Base-by-base conservation (phyloP, 1,140 invertebrate species). In the Tigriopus japonicus region DNA sequence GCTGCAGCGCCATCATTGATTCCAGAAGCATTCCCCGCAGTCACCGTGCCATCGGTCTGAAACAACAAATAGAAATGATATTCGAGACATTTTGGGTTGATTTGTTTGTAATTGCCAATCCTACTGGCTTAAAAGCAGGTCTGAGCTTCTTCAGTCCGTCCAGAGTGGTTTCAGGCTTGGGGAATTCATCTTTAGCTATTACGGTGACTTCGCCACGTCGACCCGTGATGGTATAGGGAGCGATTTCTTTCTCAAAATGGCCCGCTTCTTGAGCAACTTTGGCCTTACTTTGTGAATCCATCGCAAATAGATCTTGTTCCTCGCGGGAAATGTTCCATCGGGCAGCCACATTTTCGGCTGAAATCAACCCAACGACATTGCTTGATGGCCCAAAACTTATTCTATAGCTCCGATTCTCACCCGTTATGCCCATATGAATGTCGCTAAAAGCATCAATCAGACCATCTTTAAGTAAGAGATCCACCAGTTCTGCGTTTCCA, bases 1-100 rank as follows among this genome's bases (percentile, higher is more conserved):
- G 80, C 84, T 28, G 87, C 87, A 42, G 88, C 87, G 14, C 87
- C 87, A 72, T 92, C 88, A 71, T 88, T 89, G 42, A 90, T 75
- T 45, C 86, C 84, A 14, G 84, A 86, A 13, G 84, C 76, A 75
- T 87, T 87, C 53, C 84, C 85, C 42, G 85, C 74, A 17, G 85
- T 87, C 17, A 87, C 80, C 1, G 67, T 66, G 9, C 67, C 68
- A 17, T 80, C 28, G 9, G 3, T 35, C 28, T 35, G n/a, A n/a
- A n/a, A n/a, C n/a, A n/a, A 35, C 43, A 14, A 53, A 21, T 9
- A 1, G 19, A 56, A 0, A 15, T 12, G 28, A 12, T 13, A 24
- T 9, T 23, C 6, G 13, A 7, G 1, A 53, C 60, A 2, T 6
- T 61, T 35, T 35, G 28, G 28, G 28, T 5, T 35, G n/a, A n/a